Evolutionary conservation across 2,888 invertebrate genomes (phyloP).

Genomic region (Drosophila multiciliata): DNA sequence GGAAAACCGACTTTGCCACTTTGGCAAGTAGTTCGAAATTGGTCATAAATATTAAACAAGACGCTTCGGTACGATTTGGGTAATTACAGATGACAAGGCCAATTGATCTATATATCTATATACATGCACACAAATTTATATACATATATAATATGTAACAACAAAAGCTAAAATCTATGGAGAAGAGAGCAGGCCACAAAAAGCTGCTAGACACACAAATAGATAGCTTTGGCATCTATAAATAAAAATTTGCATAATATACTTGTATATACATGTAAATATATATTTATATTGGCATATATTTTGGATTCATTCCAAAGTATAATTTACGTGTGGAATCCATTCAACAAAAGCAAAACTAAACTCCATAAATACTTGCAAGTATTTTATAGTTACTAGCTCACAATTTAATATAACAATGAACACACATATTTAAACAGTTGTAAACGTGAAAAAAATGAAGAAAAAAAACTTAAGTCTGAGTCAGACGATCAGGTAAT

Average conservation of each 20-base stretch:
- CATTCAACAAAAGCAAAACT: slow-evolving; percentile 3
- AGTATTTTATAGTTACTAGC: not conserved
- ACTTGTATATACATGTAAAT: slow-evolving; percentile 9
- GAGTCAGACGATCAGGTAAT: slow-evolving; percentile 31
- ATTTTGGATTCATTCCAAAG: slow-evolving; percentile 76
- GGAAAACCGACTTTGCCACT: not conserved
- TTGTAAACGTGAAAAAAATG: not conserved
- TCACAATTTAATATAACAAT: not conserved
- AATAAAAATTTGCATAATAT: slow-evolving; percentile 47
- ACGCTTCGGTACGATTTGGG: not conserved
- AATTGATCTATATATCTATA: not conserved
- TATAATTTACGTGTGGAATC: slow-evolving; percentile 55
- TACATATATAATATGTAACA: not conserved
- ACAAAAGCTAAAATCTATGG: slow-evolving; percentile 20
- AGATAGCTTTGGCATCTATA: slow-evolving; percentile 47
- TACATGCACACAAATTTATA: not conserved
- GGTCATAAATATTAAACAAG: slow-evolving; percentile 9
- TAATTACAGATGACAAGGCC: slow-evolving; percentile 6
- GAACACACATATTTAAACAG: not conserved
- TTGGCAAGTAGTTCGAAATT: slow-evolving; percentile 1
- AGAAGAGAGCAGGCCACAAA: slow-evolving; percentile 24
- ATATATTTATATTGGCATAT: not conserved
- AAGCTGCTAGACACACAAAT: slow-evolving; percentile 30
- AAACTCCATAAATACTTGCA: not conserved
- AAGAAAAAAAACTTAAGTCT: slow-evolving; percentile 11